Evolutionary conservation across 1,140 invertebrate species (phyloP).

Genomic region (Drosophila sturtevanti): DNA sequence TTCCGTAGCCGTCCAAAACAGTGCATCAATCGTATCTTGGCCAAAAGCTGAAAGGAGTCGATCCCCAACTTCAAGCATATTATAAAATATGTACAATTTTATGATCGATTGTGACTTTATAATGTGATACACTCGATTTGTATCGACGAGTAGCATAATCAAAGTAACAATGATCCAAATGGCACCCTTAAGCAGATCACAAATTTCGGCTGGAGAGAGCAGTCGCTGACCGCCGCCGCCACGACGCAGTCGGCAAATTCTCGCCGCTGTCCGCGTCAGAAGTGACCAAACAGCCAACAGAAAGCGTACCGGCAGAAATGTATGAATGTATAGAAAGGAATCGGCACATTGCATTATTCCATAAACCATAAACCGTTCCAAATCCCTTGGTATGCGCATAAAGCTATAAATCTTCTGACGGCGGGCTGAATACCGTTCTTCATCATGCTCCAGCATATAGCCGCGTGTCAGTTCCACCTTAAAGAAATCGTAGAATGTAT

Average conservation of each 20-base stretch:
- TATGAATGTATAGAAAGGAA: conserved; percentile 98
- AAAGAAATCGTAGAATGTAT: conserved; percentile 87
- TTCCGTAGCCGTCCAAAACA: conserved; percentile 99
- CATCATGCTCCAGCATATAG: conserved; percentile 96
- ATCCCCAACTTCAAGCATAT: conserved; percentile 99
- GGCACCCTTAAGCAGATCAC: conserved; percentile 96
- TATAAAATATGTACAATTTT: conserved; percentile 99
- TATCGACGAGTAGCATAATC: conserved; percentile 95
- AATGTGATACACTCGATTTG: conserved; percentile 99
- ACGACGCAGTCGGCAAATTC: conserved; percentile 88
- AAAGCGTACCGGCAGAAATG: conserved; percentile 97
- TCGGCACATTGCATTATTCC: conserved; percentile 99
- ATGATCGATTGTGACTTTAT: conserved; percentile 99
- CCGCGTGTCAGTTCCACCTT: conserved; percentile 94
- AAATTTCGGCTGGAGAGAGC: conserved; percentile 96
- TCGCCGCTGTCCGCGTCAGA: conserved; percentile 87
- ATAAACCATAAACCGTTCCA: conserved; percentile 97
- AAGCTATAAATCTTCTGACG: conserved; percentile 98
- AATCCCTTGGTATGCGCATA: conserved; percentile 96
- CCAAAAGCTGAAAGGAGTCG: conserved; percentile 98
- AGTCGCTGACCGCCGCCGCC: conserved; percentile 83
- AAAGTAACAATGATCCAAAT: conserved; percentile 93
- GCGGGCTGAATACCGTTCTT: conserved; percentile 95
- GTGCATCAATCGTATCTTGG: conserved; percentile 98
- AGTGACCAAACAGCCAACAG: conserved; percentile 92